These are phyloP conservation scores for Penaeus japonicus DNA, from an alignment of 1,140 invertebrate genomes.

Conservation along the genomic window DNA sequence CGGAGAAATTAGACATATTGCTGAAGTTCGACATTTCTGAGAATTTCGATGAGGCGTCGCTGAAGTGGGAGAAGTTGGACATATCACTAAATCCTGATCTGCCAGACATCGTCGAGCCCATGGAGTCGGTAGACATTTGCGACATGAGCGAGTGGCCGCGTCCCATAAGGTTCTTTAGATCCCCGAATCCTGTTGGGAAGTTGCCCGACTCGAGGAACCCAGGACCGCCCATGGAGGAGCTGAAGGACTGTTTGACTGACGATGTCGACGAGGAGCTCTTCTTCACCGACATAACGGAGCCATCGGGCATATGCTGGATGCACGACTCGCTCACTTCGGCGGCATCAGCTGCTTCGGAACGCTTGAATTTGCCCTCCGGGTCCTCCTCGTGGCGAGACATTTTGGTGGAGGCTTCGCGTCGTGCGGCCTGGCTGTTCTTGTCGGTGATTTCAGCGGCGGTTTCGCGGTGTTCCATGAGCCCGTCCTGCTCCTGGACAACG, in stretches of 20 bases:
- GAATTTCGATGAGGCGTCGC: slow-evolving; percentile 35
- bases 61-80: slow-evolving; percentile 44
- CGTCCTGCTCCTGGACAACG: slow-evolving; percentile 54
- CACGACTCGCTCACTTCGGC: slow-evolving; percentile 57
- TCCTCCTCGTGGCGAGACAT: slow-evolving; percentile 50
- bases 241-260: slow-evolving; percentile 48
- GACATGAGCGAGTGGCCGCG: slow-evolving; percentile 55
- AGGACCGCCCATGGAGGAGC: background rate
- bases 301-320: slow-evolving; percentile 53
- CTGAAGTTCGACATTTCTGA: slow-evolving; percentile 40
- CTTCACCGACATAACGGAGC: slow-evolving; percentile 56
- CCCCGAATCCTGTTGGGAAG: slow-evolving; percentile 51
- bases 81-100: slow-evolving; percentile 50
- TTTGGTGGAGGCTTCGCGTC: slow-evolving; percentile 50
- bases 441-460: slow-evolving; percentile 54
- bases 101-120: slow-evolving; percentile 49
- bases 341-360: slow-evolving; percentile 55
- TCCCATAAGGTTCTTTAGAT: slow-evolving; percentile 47
- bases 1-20: slow-evolving; percentile 47
- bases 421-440: slow-evolving; percentile 54
- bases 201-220: slow-evolving; percentile 36
- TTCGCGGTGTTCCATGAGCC: slow-evolving; percentile 48
- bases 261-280: slow-evolving; percentile 53
- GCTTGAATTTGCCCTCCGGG: slow-evolving; percentile 53
- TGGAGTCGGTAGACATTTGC: slow-evolving; percentile 56